phyloP scores from a whole-genome alignment of 2,797 vertebrate genomes.

The Monodelphis domestica region DNA sequence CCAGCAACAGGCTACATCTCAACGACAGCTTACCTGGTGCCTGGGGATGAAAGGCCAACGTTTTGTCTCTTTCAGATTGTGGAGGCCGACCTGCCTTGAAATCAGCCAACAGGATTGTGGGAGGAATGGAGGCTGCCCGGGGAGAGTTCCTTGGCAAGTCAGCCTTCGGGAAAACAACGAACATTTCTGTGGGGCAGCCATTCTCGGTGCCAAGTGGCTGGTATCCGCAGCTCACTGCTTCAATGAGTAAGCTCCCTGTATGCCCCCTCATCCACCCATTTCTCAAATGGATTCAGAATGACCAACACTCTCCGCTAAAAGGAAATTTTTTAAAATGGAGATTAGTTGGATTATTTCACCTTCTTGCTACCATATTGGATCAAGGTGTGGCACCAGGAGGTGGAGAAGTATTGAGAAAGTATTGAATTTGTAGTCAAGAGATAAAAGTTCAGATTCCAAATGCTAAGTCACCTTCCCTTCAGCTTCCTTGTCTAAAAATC shows the following conservation, averaged over 20 bases:
- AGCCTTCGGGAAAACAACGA: slow-evolving; percentile 90
- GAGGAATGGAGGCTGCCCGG: slow-evolving; percentile 88
- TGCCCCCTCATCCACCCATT: fast-evolving
- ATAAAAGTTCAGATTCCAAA: neutral
- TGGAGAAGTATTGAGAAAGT: neutral
- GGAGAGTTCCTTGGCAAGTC: slow-evolving; percentile 97
- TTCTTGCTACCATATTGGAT: neutral
- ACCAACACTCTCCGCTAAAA: neutral
- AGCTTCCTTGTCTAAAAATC: neutral
- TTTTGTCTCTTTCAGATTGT: slow-evolving; percentile 86
- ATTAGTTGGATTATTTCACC: fast-evolving
- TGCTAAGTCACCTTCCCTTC: neutral
- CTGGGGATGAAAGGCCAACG: fast-evolving
- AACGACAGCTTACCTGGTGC: neutral
- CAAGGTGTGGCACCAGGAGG: neutral
- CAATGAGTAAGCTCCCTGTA: slow-evolving; percentile 86
- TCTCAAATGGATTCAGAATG: too few relatives aligned
- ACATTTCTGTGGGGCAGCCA: slow-evolving; percentile 94
- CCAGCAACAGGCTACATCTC: too few relatives aligned
- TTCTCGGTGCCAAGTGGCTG: slow-evolving; percentile 91
- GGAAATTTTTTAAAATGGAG: too few relatives aligned
- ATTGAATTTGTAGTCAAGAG: neutral
- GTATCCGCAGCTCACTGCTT: slow-evolving; percentile 98
- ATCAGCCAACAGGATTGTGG: slow-evolving; percentile 90
- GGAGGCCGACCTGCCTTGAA: slow-evolving; percentile 90